Percentiles rank a stretch among this genome's conserved stretches.
These are phyloP conservation scores for Dendronephthya gigantea DNA, from an alignment of 64 coral and sea anemone species.

Conservation along the genomic window DNA sequence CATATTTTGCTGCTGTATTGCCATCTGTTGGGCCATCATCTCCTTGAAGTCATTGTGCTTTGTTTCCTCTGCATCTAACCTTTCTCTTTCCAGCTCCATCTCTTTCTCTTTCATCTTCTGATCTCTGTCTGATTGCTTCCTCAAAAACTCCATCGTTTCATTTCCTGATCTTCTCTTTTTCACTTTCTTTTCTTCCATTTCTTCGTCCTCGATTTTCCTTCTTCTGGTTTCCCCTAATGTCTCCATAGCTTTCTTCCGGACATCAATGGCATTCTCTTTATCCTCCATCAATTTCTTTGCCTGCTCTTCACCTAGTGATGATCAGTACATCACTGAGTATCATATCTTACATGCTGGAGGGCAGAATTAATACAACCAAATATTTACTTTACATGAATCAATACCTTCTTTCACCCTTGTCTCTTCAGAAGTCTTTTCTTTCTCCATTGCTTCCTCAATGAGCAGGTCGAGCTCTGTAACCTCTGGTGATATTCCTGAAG, in stretches of 20 bases:
- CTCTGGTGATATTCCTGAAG: neutral
- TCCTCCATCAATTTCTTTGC: neutral
- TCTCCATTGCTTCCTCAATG: neutral
- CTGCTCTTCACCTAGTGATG: neutral
- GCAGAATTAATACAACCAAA: too few relatives aligned
- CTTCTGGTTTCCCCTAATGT: neutral
- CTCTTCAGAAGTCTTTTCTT: slow-evolving; percentile 7
- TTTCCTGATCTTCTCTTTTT: neutral
- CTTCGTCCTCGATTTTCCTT: neutral
- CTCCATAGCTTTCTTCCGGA: slow-evolving; percentile 34
- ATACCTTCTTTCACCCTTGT: neutral
- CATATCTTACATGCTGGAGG: neutral
- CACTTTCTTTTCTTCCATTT: neutral
- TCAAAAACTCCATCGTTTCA: neutral
- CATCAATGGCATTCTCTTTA: slow-evolving; percentile 7
- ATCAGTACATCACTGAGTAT: too few relatives aligned
- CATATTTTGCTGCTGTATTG: slow-evolving; percentile 4
- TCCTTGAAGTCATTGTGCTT: neutral
- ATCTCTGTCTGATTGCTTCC: neutral
- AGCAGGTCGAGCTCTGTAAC: neutral
- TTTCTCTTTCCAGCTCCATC: neutral
- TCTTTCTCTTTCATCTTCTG: neutral
- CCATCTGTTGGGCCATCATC: slow-evolving; percentile 6
- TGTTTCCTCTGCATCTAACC: neutral
- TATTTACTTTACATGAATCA: too few relatives aligned